Conservation (phyloP, 2,113 vertebrate genomes). For the Oreochromis niloticus region DNA sequence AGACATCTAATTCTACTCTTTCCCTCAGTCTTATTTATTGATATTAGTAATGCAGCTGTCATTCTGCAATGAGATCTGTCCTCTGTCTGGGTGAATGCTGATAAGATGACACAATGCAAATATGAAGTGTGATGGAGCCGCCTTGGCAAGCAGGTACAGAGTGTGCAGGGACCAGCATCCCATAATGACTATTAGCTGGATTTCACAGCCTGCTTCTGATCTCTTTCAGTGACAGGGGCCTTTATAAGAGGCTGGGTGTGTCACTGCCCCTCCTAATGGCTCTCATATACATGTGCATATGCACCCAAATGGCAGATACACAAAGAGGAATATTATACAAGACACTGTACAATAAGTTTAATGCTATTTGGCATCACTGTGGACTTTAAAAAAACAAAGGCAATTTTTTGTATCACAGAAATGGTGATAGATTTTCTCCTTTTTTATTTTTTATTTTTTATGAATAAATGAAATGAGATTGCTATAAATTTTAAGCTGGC, state of each 20-base stretch:
- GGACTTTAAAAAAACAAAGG: background rate
- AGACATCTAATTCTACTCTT: conserved; percentile 2
- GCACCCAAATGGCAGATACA: background rate
- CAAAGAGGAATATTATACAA: background rate
- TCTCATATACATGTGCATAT: conserved; percentile 7
- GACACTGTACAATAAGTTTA: background rate
- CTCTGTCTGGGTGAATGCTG: conserved; percentile 58
- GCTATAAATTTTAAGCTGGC: conserved; percentile 1
- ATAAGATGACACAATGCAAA: conserved; percentile 71
- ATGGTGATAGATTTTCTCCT: background rate
- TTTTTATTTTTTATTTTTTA: background rate
- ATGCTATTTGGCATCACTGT: background rate
- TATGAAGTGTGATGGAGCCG: conserved; percentile 43
- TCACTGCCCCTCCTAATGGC: conserved; percentile 33
- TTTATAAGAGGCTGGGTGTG: conserved; percentile 54
- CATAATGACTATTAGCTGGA: conserved; percentile 75
- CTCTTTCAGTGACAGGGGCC: conserved; percentile 62
- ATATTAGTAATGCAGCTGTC: conserved; percentile 55
- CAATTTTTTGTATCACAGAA: background rate
- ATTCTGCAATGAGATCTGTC: conserved; percentile 44
- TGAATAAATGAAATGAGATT: conserved; percentile 8
- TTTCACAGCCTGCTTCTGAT: conserved; percentile 74
- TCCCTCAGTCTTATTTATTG: conserved; percentile 39
- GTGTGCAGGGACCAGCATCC: conserved; percentile 32
- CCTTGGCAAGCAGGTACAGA: conserved; percentile 61